Conservation (phyloP, 2,113 vertebrate species). For the Macrotus californicus region DNA sequence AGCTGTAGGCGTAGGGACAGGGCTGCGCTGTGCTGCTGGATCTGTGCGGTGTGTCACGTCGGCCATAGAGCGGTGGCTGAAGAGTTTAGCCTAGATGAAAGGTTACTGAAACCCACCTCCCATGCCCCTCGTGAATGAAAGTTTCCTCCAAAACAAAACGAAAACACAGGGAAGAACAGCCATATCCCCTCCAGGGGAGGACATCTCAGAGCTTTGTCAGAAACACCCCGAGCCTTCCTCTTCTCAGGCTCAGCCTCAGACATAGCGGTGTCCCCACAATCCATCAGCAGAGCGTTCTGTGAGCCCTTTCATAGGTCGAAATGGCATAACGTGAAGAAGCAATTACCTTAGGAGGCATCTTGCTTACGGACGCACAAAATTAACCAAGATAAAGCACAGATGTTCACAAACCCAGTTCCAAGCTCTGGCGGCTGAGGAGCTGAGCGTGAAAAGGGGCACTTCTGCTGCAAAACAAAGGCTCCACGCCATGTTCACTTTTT, state of each 20-base stretch:
- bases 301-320: too few species aligned
- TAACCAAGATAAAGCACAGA: not conserved
- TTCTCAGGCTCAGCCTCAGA: not conserved
- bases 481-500: not conserved
- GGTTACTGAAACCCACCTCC: not conserved
- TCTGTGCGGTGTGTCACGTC: not conserved
- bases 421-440: not conserved
- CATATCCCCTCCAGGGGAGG: not conserved
- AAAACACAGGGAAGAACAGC: not conserved
- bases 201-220: not conserved
- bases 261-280: not conserved
- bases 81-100: not conserved
- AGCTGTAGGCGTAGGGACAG: not conserved
- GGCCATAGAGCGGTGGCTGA: fast-evolving
- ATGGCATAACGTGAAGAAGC: not conserved
- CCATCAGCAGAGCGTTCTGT: too few species aligned
- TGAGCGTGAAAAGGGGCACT: not conserved
- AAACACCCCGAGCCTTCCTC: not conserved
- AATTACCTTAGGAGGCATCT: not conserved
- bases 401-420: not conserved
- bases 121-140: not conserved
- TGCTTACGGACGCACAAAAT: not conserved
- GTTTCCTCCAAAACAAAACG: not conserved
- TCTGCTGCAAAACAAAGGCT: not conserved
- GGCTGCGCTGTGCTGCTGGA: fast-evolving